Percentiles rank a stretch among this genome's conserved stretches.
phyloP scores from a whole-genome alignment of 37 sponge, comb jelly and placozoan genomes.

The Haliclona indistincta region DNA sequence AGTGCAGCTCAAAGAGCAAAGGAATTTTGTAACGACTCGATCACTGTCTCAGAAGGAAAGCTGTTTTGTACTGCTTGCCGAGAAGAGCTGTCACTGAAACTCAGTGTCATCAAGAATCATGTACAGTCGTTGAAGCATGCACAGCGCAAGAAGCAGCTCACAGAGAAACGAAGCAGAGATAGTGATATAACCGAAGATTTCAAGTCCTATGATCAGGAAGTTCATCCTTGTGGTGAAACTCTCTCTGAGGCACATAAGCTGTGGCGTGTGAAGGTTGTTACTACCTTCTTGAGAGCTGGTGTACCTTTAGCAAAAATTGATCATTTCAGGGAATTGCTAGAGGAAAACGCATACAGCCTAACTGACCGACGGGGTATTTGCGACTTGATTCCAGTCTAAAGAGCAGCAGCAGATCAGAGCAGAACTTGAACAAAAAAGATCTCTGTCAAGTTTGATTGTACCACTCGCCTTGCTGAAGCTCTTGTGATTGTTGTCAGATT shows the following conservation, averaged over 20 bases:
- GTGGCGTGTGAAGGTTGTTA: conserved; percentile 45
- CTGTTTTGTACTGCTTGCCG: conserved; percentile 58
- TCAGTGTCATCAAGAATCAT: conserved; percentile 10
- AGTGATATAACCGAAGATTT: no score
- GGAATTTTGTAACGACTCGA: conserved; percentile 12
- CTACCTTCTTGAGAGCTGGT: conserved; percentile 26
- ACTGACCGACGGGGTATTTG: not conserved
- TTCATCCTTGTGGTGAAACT: conserved; percentile 37
- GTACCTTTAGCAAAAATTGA: conserved; percentile 8
- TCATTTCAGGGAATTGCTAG: not conserved
- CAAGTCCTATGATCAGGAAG: not conserved
- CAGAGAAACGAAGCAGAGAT: not conserved
- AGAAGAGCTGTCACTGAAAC: conserved; percentile 30
- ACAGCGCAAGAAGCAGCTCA: conserved; percentile 24
- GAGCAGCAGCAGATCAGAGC: not conserved
- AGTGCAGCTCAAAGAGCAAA: not conserved
- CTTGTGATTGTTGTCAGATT: not conserved
- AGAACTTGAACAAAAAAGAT: not conserved
- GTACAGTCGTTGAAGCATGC: conserved; percentile 37
- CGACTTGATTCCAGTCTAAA: not conserved
- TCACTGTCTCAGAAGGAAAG: conserved; percentile 13
- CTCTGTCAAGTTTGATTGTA: not conserved
- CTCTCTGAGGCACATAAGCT: no score
- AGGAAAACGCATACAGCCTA: not conserved
- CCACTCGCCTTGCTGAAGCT: not conserved